Percentiles rank a stretch among this genome's conserved stretches.
phyloP scores from a whole-genome alignment of 37 sponge, comb jelly and placozoan genomes.

The Cladorhizidae sp. region DNA sequence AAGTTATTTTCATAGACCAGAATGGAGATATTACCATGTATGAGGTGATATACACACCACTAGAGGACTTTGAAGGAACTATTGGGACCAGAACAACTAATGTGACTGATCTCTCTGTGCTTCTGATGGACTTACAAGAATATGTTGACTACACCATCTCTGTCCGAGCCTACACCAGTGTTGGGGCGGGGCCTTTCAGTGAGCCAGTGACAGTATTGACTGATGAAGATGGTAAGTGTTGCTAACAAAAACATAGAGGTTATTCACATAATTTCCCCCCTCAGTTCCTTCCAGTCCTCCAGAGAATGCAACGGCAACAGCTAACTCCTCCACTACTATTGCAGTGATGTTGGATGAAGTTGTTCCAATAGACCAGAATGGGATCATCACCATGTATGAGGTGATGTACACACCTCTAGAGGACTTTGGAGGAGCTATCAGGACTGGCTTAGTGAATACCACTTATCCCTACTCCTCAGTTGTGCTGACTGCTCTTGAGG shows the following conservation, averaged over 20 bases:
- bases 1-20: constrained; percentile 4
- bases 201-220: neutral
- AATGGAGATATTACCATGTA: constrained; percentile 43
- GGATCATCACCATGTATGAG: constrained; percentile 45
- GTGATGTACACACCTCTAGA: constrained; percentile 17
- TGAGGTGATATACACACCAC: constrained; percentile 10
- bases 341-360: constrained; percentile 13
- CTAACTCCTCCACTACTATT: constrained; percentile 26
- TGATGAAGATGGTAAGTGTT: constrained; percentile 7
- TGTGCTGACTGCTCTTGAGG: neutral
- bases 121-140: constrained; percentile 1
- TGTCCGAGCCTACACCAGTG: constrained; percentile 16
- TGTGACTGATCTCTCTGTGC: neutral
- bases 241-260: no score
- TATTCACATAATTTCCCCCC: neutral
- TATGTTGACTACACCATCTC: constrained; percentile 23
- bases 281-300: constrained; percentile 45
- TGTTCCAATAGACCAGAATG: constrained; percentile 11
- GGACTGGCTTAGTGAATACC: neutral
- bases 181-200: constrained; percentile 20
- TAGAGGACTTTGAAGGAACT: neutral
- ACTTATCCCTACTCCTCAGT: neutral
- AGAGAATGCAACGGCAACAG: constrained; percentile 8
- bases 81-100: neutral
- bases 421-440: neutral